Evolutionary conservation across 2,113 vertebrate genomes (phyloP), one percentile per base, ranked within the genome.

Genomic region (Carassius gibelio): DNA sequence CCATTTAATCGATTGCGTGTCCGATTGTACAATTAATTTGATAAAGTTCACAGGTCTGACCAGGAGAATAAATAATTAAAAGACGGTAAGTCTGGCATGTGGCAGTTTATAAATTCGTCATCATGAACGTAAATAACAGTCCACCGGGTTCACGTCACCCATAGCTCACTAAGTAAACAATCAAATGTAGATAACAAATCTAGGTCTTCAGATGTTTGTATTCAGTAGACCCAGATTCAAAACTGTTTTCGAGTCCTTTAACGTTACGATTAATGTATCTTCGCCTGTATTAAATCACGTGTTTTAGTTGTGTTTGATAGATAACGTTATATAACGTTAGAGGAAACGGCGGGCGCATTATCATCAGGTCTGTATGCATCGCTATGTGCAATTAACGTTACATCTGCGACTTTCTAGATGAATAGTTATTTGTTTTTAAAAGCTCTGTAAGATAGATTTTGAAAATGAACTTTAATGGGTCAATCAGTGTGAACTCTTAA

Each of bases 11-110:
- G 21, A 83, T 72, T 81, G 42, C 9, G 52, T 52, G 45, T 52
- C 26, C 34, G 3, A 14, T 10, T 26, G 30, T 4, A 36, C 6
- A 15, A 17, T 50, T 52, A 36, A 36, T 71, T 2, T 50, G 23
- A 69, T 52, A 13, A 10, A 42, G 48, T 15, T 82, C 17, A 15
- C 7, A 59, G 48, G 19, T 23, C 50, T 72, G 30, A 3, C 3
- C 7, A 4, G 68, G 50, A 59, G 21, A 72, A 79, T 42, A 62
- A 55, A 19, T 52, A 9, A 55, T 36, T 6, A 68, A 69, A 34
- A n/a, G 26, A 69, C 30, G 68, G 81, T 72, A 72, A 83, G 81
- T 72, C 4, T 17, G 1, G 34, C 34, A n/a, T 42, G 42, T 72
- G 81, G 68, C 68, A 23, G 48, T 57, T 57, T 55, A 30, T 45